Percentiles rank a stretch among this genome's conserved stretches.
Evolutionary conservation across 92 coral and sea anemone species (phyloP).

Genomic region (Plumapathes pennacea): DNA sequence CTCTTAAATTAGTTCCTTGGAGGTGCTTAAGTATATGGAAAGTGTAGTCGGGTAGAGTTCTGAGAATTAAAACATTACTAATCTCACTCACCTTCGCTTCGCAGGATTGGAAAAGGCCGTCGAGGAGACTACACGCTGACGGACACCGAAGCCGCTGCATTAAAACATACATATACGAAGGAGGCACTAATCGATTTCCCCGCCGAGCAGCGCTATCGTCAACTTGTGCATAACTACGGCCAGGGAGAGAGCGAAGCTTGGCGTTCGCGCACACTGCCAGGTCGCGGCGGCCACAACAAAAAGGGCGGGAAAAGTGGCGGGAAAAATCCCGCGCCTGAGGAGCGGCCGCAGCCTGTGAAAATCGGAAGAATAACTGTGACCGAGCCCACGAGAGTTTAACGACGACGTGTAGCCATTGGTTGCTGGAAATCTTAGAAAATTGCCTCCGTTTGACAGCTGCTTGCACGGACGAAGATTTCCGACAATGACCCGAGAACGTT

Average conservation of each 20-base stretch:
- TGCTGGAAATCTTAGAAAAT: too few relatives aligned
- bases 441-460: too few relatives aligned
- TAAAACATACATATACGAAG: constrained; percentile 47
- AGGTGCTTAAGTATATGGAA: too few relatives aligned
- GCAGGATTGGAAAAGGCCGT: constrained; percentile 64
- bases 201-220: constrained; percentile 81
- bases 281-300: constrained; percentile 18
- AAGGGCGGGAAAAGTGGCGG: constrained; percentile 24
- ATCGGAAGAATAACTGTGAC: constrained; percentile 64
- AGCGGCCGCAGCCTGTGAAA: constrained; percentile 22
- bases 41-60: too few relatives aligned
- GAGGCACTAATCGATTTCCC: constrained; percentile 83
- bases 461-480: too few relatives aligned
- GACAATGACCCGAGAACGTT: too few relatives aligned
- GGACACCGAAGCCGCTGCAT: constrained; percentile 54
- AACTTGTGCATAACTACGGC: constrained; percentile 68
- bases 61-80: too few relatives aligned
- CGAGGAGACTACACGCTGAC: constrained; percentile 76
- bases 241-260: constrained; percentile 12
- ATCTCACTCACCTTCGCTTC: too few relatives aligned
- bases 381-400: constrained; percentile 66
- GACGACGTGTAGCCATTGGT: too few relatives aligned
- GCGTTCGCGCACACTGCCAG: constrained; percentile 10
- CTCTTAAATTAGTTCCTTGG: too few relatives aligned
- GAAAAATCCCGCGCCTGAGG: constrained; percentile 13